Evolutionary conservation across 2,888 invertebrate genomes (phyloP).

Genomic region (Apotomis capreana): DNA sequence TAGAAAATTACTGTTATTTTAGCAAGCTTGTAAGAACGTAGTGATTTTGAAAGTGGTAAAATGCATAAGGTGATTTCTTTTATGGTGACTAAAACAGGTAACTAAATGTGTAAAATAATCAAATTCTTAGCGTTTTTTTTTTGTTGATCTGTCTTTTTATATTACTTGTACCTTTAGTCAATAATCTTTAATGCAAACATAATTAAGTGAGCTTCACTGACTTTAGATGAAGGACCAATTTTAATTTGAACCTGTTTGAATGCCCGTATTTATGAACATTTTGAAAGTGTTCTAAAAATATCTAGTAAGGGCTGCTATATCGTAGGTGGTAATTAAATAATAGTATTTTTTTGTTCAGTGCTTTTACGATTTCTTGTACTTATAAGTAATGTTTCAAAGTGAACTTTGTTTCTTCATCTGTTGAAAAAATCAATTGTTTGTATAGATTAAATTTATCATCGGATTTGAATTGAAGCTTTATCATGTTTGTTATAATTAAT

Average conservation of each 20-base stretch:
- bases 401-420: too few relatives aligned
- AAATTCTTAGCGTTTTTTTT: not conserved
- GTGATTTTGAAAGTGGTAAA: too few relatives aligned
- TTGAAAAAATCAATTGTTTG: not conserved
- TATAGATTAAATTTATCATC: not conserved
- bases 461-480: conserved; percentile 27
- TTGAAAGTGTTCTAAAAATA: not conserved
- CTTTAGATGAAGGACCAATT: conserved; percentile 31
- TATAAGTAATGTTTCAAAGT: too few relatives aligned
- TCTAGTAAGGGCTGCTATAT: too few relatives aligned
- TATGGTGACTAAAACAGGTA: not conserved
- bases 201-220: not conserved
- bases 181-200: conserved; percentile 7
- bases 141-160: conserved; percentile 8
- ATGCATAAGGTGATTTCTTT: not conserved
- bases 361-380: too few relatives aligned
- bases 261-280: not conserved
- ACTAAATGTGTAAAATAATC: not conserved
- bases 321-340: too few relatives aligned
- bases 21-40: too few relatives aligned
- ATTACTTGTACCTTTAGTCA: conserved; percentile 7
- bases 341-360: too few relatives aligned
- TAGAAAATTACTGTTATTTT: too few relatives aligned
- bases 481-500: too few relatives aligned
- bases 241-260: not conserved